Conservation (phyloP, 2,888 invertebrate genomes). For the Scaptomyza tumidula region DNA sequence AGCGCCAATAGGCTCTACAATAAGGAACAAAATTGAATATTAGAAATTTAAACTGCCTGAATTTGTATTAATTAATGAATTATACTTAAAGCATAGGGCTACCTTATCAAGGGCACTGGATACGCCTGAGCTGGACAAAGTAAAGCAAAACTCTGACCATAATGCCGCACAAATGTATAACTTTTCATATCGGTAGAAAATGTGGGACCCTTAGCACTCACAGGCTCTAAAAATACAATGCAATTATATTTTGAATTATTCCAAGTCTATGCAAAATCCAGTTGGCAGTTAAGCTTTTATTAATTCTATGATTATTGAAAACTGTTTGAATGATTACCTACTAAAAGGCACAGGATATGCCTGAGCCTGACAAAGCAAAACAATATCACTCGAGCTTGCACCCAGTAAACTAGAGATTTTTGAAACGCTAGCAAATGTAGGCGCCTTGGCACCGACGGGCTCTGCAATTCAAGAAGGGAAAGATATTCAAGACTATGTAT, state of each 20-base stretch:
- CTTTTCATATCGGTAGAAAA: slow-evolving; percentile 80
- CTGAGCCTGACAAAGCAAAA: slow-evolving; percentile 89
- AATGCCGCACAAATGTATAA: slow-evolving; percentile 81
- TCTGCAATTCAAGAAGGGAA: slow-evolving; percentile 81
- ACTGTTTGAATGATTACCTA: slow-evolving; percentile 86
- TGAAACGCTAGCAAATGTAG: slow-evolving; percentile 88
- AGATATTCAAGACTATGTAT: not conserved
- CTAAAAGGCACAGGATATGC: slow-evolving; percentile 89
- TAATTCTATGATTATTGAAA: slow-evolving; percentile 79
- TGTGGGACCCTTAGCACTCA: slow-evolving; percentile 85
- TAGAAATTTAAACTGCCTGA: slow-evolving; percentile 23
- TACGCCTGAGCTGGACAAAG: slow-evolving; percentile 90
- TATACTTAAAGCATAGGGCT: slow-evolving; percentile 65
- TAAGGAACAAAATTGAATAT: not conserved
- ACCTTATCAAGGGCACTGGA: slow-evolving; percentile 90
- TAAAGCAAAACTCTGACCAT: slow-evolving; percentile 86
- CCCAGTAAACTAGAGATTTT: slow-evolving; percentile 87
- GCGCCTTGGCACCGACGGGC: slow-evolving; percentile 87
- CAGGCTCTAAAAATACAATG: slow-evolving; percentile 85
- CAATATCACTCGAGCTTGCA: slow-evolving; percentile 87
- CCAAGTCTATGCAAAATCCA: slow-evolving; percentile 18
- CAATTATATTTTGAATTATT: not conserved
- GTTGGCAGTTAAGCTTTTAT: slow-evolving; percentile 30
- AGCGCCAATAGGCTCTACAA: slow-evolving; percentile 87
- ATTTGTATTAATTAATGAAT: not conserved